phyloP scores from a whole-genome alignment of 2,797 vertebrate species.

The Dendrocincla fuliginosa region DNA sequence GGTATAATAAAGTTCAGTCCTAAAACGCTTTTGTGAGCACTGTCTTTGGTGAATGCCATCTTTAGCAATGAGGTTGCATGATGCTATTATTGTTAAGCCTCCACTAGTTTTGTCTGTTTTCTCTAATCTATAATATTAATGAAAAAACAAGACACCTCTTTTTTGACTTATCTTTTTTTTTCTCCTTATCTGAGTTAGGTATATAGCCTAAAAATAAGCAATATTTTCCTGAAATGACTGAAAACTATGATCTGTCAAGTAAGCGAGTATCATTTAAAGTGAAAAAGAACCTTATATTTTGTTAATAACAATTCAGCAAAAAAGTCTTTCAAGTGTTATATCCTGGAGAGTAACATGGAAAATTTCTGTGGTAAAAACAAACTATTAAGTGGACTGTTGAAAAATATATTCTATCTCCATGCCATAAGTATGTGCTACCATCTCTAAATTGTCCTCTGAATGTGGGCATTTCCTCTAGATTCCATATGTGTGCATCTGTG shows the following conservation, averaged over 20 bases:
- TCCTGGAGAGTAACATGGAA: background rate
- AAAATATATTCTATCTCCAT: background rate
- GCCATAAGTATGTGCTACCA: background rate
- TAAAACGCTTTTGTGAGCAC: background rate
- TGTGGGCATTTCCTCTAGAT: background rate
- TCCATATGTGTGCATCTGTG: background rate
- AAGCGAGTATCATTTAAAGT: constrained; percentile 6
- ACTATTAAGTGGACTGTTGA: background rate
- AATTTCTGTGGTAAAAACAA: background rate
- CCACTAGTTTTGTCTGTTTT: background rate
- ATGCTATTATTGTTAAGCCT: background rate
- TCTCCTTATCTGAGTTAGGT: background rate
- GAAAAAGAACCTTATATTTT: background rate
- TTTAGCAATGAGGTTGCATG: background rate
- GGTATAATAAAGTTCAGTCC: background rate
- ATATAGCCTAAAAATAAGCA: background rate
- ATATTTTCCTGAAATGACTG: background rate
- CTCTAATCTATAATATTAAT: background rate
- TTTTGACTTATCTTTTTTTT: background rate
- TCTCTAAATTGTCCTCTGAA: background rate
- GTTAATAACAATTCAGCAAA: background rate
- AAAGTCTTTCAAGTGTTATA: background rate
- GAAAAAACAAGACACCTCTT: background rate
- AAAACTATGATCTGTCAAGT: constrained; percentile 24
- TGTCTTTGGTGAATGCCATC: background rate